Percentiles rank a stretch among this genome's conserved stretches.
phyloP scores from a whole-genome alignment of 2,113 vertebrate genomes.

The Pygathrix nemaeus region DNA sequence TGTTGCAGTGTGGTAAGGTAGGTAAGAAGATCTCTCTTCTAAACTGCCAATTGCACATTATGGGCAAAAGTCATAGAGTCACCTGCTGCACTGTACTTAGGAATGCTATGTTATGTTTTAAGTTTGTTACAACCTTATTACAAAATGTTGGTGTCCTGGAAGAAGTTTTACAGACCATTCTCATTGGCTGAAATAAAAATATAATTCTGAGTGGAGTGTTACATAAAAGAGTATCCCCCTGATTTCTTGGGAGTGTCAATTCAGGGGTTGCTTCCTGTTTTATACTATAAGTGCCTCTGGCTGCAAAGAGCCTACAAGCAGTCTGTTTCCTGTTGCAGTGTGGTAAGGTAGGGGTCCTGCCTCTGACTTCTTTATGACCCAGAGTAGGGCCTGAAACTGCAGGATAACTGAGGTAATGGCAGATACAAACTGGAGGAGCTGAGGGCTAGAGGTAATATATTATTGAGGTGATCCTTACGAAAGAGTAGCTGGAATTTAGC shows the following conservation, averaged over 20 bases:
- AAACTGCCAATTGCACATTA: too few relatives aligned
- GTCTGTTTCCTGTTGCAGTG: not conserved
- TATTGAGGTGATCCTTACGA: not conserved
- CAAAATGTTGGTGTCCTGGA: not conserved
- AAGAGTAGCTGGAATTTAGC: not conserved
- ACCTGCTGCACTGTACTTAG: too few relatives aligned
- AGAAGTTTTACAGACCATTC: not conserved
- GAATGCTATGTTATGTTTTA: too few relatives aligned
- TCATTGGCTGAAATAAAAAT: conserved; percentile 5
- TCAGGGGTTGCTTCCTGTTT: not conserved
- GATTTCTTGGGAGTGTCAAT: not conserved
- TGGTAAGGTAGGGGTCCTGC: not conserved
- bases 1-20: too few relatives aligned
- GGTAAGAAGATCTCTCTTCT: too few relatives aligned
- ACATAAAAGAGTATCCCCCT: not conserved
- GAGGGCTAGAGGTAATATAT: not conserved
- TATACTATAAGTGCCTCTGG: not conserved
- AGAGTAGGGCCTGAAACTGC: not conserved
- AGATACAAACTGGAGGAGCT: not conserved
- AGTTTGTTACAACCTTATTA: conserved; percentile 19
- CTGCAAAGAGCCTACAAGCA: not conserved
- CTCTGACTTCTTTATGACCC: not conserved
- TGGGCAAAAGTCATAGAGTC: too few relatives aligned
- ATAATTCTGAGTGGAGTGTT: not conserved
- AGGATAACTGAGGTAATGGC: not conserved